Conservation (phyloP, 2,888 invertebrate species). For the Diadegma fenestrale region DNA sequence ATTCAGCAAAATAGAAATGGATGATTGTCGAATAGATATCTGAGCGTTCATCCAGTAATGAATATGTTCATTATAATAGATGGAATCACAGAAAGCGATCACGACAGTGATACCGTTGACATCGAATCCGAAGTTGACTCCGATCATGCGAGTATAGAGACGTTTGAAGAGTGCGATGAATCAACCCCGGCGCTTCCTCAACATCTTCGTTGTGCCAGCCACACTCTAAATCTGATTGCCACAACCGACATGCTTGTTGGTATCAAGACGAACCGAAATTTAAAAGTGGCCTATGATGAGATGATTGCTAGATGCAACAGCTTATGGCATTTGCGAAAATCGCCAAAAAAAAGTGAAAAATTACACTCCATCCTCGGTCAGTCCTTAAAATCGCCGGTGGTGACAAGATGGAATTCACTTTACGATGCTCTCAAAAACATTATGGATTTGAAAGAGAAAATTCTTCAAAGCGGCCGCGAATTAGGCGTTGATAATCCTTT, state of each 20-base stretch:
- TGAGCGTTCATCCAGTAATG: background rate
- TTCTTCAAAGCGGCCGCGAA: conserved; percentile 28
- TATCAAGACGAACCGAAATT: conserved; percentile 9
- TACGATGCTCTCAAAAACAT: conserved; percentile 56
- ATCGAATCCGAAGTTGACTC: background rate
- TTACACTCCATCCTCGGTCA: conserved; percentile 22
- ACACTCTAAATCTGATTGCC: conserved; percentile 27
- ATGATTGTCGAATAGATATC: no score
- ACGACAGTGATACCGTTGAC: background rate
- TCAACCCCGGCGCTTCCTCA: background rate
- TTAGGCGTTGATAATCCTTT: conserved; percentile 38
- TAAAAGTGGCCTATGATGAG: conserved; percentile 12
- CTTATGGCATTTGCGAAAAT: conserved; percentile 29
- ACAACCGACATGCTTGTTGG: conserved; percentile 27
- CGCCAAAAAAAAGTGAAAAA: conserved; percentile 42
- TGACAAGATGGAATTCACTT: conserved; percentile 53
- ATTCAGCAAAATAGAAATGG: background rate
- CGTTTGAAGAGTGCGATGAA: background rate
- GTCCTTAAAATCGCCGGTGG: conserved; percentile 44
- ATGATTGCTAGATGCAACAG: conserved; percentile 15
- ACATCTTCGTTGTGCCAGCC: conserved; percentile 30
- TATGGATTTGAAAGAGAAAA: conserved; percentile 23
- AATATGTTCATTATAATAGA: background rate
- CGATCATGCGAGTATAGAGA: background rate
- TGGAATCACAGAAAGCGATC: background rate